A percentile compares a stretch with the other conserved stretches of the same genome.
These are phyloP conservation scores for Rhinolophus sinicus DNA, from an alignment of 2,113 vertebrate species.

Conservation along the genomic window DNA sequence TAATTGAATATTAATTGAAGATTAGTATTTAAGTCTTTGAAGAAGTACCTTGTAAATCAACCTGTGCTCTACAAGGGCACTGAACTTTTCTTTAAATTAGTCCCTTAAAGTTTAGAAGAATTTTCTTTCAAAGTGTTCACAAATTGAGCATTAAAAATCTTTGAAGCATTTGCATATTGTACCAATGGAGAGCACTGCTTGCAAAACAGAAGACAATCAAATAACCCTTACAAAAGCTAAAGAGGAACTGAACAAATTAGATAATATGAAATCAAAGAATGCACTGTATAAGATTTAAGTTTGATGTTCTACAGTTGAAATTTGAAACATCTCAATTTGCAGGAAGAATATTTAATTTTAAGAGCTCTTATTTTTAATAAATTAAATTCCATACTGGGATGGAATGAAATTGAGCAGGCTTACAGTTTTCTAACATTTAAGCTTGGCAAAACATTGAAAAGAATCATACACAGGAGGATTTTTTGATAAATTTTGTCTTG, in stretches of 20 bases:
- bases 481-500: not conserved
- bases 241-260: not conserved
- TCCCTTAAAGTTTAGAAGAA: not conserved
- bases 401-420: not conserved
- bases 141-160: not conserved
- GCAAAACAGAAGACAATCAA: not conserved
- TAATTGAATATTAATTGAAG: not conserved
- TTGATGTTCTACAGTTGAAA: not conserved
- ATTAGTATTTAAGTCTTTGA: not conserved
- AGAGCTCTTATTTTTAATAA: not conserved
- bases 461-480: not conserved
- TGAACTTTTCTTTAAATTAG: not conserved
- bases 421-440: not conserved
- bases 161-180: not conserved
- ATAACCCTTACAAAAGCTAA: not conserved
- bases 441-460: not conserved
- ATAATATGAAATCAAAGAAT: not conserved
- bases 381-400: not conserved
- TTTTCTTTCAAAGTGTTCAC: not conserved
- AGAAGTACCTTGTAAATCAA: not conserved
- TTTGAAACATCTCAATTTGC: not conserved
- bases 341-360: not conserved
- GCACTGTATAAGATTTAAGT: not conserved
- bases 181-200: not conserved
- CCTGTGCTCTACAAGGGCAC: not conserved